Percentiles rank a stretch among this genome's conserved stretches.
phyloP scores from a whole-genome alignment of 2,797 vertebrate species.

The Poeciliopsis paucimaculata region DNA sequence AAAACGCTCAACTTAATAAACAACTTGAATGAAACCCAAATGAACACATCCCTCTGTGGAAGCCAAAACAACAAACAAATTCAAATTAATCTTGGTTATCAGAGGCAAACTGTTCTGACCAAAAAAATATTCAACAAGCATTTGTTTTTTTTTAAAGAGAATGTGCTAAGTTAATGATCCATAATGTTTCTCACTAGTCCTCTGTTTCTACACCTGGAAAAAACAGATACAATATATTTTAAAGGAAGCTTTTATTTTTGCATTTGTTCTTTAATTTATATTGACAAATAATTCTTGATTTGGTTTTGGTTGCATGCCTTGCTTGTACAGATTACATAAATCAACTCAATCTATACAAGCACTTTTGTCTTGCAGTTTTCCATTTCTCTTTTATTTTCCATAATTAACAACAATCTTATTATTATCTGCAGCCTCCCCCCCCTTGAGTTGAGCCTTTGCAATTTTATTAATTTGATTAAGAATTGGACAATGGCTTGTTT shows the following conservation, averaged over 20 bases:
- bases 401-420: background rate
- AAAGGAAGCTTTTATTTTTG: background rate
- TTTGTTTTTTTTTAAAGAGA: background rate
- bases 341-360: background rate
- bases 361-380: no score
- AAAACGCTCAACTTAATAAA: constrained; percentile 28
- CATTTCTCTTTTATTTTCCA: background rate
- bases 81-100: constrained; percentile 20
- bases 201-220: background rate
- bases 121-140: constrained; percentile 10
- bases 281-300: background rate
- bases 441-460: background rate
- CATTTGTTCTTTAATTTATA: background rate
- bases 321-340: no score
- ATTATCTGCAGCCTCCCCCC: background rate
- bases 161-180: constrained; percentile 1
- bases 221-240: background rate
- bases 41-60: constrained; percentile 22
- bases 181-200: background rate
- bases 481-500: no score
- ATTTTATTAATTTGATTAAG: background rate
- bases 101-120: constrained; percentile 9
- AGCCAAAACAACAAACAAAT: constrained; percentile 26
- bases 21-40: constrained; percentile 41
- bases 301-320: background rate